Evolutionary conservation across 1,140 invertebrate species (phyloP).

Genomic region (Hetaerina americana): DNA sequence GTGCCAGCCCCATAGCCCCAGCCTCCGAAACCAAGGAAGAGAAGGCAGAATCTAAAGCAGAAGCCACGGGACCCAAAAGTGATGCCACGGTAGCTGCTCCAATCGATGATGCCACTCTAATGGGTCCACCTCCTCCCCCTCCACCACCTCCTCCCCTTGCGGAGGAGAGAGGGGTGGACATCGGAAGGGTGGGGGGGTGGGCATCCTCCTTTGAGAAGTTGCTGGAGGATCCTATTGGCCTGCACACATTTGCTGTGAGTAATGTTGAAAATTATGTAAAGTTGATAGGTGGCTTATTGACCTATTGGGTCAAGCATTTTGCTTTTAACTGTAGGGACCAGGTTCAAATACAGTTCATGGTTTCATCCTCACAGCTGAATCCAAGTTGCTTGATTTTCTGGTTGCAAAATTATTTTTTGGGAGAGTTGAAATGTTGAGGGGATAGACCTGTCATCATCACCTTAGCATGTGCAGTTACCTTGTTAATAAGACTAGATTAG

Average conservation of each 20-base stretch:
- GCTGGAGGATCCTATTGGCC: conserved; percentile 68
- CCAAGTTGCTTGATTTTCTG: not conserved
- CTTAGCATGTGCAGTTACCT: no score
- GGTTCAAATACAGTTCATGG: not conserved
- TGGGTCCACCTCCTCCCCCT: not conserved
- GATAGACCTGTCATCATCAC: no score
- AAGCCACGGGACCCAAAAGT: not conserved
- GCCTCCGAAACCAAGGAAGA: not conserved
- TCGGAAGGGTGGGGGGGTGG: not conserved
- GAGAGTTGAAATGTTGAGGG: no score
- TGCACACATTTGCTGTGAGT: conserved; percentile 80
- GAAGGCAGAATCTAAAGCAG: not conserved
- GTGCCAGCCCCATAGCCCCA: not conserved
- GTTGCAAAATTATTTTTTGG: no score
- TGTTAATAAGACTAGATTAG: no score
- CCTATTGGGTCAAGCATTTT: no score
- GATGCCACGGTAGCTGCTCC: no score
- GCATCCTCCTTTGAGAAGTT: conserved; percentile 73
- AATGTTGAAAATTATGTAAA: no score
- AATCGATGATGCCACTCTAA: not conserved
- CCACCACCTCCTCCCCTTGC: not conserved
- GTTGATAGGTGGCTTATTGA: no score
- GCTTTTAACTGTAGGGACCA: not conserved
- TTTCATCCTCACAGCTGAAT: not conserved
- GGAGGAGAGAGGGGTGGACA: not conserved